These are phyloP conservation scores for Rhimphoctona megacephalus DNA, from an alignment of 2,888 invertebrate species.

Conservation along the genomic window DNA sequence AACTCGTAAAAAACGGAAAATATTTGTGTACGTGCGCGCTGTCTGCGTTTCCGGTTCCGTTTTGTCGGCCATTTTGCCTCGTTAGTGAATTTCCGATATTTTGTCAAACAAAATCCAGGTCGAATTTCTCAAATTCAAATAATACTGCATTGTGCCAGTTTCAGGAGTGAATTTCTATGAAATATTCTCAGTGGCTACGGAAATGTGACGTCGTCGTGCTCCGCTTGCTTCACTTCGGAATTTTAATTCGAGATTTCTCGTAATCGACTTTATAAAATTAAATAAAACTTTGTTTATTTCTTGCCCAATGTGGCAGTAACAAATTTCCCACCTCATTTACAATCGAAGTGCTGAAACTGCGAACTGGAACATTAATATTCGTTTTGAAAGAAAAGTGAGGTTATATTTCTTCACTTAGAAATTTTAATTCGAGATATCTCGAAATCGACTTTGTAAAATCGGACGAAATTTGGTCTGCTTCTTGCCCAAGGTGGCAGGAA, in stretches of 20 bases:
- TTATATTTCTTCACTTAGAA: background rate
- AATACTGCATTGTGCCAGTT: background rate
- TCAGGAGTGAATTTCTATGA: background rate
- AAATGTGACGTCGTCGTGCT: background rate
- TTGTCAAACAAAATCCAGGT: background rate
- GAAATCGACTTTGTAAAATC: background rate
- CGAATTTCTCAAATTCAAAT: background rate
- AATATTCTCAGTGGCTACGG: background rate
- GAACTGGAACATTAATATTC: background rate
- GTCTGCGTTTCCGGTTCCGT: conserved; percentile 29
- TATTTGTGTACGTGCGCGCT: background rate
- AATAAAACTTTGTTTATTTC: background rate
- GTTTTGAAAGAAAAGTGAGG: background rate
- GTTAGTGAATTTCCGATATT: conserved; percentile 17
- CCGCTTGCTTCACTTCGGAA: background rate
- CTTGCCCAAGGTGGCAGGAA: background rate
- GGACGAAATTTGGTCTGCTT: background rate
- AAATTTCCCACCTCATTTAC: background rate
- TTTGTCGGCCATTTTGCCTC: conserved; percentile 26
- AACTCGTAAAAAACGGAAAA: background rate
- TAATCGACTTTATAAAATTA: background rate
- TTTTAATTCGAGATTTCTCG: background rate
- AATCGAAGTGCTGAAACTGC: background rate
- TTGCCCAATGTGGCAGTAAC: background rate
- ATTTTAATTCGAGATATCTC: background rate